phyloP scores from a whole-genome alignment of 2,888 invertebrate genomes.

The Chironomus riparius region DNA sequence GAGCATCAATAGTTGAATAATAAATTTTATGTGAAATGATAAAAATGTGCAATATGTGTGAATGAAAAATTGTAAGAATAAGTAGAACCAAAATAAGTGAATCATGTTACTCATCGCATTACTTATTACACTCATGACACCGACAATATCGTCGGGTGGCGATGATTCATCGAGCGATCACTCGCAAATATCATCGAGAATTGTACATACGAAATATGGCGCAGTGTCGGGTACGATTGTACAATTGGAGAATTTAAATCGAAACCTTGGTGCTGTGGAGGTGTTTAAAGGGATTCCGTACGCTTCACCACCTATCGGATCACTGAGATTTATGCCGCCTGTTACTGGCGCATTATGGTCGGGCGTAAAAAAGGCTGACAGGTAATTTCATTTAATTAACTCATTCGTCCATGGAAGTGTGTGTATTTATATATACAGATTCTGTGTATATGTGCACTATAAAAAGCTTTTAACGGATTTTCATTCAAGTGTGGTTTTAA shows the following conservation, averaged over 20 bases:
- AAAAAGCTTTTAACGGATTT: too few species aligned
- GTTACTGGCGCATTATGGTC: constrained; percentile 89
- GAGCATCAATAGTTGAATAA: neutral
- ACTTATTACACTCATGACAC: constrained; percentile 20
- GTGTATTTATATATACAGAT: too few species aligned
- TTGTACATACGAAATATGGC: constrained; percentile 80
- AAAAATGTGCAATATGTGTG: neutral
- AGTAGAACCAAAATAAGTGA: neutral
- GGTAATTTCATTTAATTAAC: constrained; percentile 35
- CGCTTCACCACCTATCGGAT: constrained; percentile 83
- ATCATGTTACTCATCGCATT: constrained; percentile 19
- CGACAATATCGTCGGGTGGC: constrained; percentile 21
- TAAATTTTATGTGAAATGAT: neutral
- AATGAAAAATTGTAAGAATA: neutral
- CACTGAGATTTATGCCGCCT: constrained; percentile 91
- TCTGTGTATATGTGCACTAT: too few species aligned
- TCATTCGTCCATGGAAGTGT: neutral
- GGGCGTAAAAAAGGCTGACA: constrained; percentile 78
- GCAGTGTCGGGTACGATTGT: constrained; percentile 78
- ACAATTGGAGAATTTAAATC: constrained; percentile 56
- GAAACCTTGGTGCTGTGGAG: constrained; percentile 80
- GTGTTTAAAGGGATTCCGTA: constrained; percentile 91
- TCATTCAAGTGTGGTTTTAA: too few species aligned
- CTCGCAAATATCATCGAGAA: constrained; percentile 62
- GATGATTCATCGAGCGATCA: constrained; percentile 29